phyloP scores from a whole-genome alignment of 2,797 vertebrate genomes.

The Salarias fasciatus region DNA sequence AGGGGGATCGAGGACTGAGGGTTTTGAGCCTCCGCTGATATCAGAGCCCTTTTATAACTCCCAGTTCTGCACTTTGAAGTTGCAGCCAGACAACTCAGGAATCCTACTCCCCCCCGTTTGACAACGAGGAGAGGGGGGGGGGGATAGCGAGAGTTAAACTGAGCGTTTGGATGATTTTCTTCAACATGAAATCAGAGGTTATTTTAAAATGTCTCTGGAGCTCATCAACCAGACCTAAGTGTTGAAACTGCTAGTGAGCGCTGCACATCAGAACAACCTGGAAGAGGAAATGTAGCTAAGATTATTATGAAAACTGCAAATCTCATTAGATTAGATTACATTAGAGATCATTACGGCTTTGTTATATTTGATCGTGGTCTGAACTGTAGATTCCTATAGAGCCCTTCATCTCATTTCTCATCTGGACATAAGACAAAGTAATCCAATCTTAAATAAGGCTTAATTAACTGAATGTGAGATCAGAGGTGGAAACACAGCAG shows the following conservation, averaged over 20 bases:
- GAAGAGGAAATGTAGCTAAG: slow-evolving; percentile 15
- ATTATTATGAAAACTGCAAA: slow-evolving; percentile 22
- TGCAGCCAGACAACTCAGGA: slow-evolving; percentile 83
- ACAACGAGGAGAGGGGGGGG: slow-evolving; percentile 71
- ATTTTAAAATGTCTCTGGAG: slow-evolving; percentile 51
- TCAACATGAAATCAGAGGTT: slow-evolving; percentile 66
- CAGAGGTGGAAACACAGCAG: slow-evolving; percentile 21
- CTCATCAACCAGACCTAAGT: slow-evolving; percentile 25
- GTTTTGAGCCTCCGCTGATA: slow-evolving; percentile 81
- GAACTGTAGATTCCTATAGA: slow-evolving; percentile 37
- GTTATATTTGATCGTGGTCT: slow-evolving; percentile 19
- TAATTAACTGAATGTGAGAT: slow-evolving; percentile 42
- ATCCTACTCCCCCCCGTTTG: slow-evolving; percentile 80
- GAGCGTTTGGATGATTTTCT: slow-evolving; percentile 61
- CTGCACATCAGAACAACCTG: slow-evolving; percentile 19
- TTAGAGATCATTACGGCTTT: slow-evolving; percentile 4
- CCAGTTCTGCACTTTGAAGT: slow-evolving; percentile 84
- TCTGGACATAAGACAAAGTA: slow-evolving; percentile 39
- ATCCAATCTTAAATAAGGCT: slow-evolving; percentile 39
- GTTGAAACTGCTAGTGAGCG: slow-evolving; percentile 20
- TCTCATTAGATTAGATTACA: neutral
- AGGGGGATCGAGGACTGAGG: slow-evolving; percentile 68
- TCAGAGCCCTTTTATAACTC: slow-evolving; percentile 86
- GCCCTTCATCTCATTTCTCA: slow-evolving; percentile 45
- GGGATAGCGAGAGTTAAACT: slow-evolving; percentile 59